A percentile compares a stretch with the other conserved stretches of the same genome.
Conservation (phyloP, 2,888 invertebrate genomes). For the Byasa hedistus region DNA sequence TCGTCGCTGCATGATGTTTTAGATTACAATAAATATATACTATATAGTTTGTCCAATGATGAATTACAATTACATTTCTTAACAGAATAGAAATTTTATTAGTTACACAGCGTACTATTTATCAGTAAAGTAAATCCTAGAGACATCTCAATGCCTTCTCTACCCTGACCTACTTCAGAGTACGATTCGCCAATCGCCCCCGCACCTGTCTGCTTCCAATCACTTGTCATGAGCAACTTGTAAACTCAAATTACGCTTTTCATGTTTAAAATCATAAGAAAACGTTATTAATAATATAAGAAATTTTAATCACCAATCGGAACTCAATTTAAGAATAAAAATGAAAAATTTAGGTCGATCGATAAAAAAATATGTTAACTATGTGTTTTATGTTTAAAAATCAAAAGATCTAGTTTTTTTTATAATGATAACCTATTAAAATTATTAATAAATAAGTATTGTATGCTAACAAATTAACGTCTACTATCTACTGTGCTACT, state of each 20-base stretch:
- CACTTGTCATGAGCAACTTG: constrained; percentile 3
- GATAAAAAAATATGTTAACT: too few relatives aligned
- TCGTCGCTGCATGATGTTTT: neutral
- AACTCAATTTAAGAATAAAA: neutral
- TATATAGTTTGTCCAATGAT: neutral
- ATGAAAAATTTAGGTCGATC: neutral
- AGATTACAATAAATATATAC: neutral
- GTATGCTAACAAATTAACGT: neutral
- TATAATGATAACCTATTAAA: too few relatives aligned
- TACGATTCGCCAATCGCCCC: constrained; percentile 15
- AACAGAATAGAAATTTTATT: neutral
- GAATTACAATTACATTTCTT: neutral
- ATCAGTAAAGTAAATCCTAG: constrained; percentile 35
- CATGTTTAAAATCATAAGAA: neutral
- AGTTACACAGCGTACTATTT: neutral
- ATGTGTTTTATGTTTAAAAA: too few relatives aligned
- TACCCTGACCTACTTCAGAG: constrained; percentile 14
- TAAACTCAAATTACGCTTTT: neutral
- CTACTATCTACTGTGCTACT: neutral
- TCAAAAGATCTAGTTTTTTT: too few relatives aligned
- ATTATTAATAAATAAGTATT: neutral
- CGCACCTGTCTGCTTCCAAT: constrained; percentile 7
- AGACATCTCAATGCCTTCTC: constrained; percentile 42
- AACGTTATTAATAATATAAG: neutral
- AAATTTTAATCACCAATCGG: too few relatives aligned